Base-by-base conservation (phyloP, 2,113 vertebrate genomes). In the Eulemur macaco region DNA sequence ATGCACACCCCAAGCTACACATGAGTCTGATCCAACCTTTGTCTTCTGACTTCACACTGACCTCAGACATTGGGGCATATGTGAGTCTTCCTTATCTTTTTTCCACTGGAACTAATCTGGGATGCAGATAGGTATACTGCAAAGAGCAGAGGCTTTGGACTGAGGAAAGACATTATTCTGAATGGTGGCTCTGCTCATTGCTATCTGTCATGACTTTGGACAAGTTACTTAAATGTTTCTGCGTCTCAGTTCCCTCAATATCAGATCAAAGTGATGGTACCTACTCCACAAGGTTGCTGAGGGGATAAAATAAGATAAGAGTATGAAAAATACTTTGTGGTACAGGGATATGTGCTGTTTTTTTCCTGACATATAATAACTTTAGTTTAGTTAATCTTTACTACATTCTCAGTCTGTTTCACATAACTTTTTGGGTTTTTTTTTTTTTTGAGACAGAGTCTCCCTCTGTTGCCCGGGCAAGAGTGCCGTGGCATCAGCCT, bases 171-270 rank as follows among this genome's bases (percentile, higher is more conserved):
- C 18, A 2, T 58, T 78, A 14, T 15, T 83, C 27, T 92, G 29
- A 52, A 64, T 58, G 17, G 45, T 85, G 52, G 12, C 52, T 76
- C 15, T 56, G 81, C 15, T 52, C 29, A 0, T 58, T 66, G 60
- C 50, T 56, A 42, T 47, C 13, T 74, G 9, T 6, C 21, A 50
- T 91, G 81, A 87, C 71, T 78, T 85, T 93, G 64, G 68, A 66
- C 37, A 92, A 87, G 6, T 89, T 91, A n/a, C n/a, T 90, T 74
- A 95, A 94, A 58, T 66, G 5, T 83, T 42, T 71, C 18, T 63
- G n/a, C 42, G 31, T 78, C 56, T 89, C 68, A 76, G 10, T 80
- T 94, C 81, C 34, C 45, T 58, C 68, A 47, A 25, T 12, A 3
- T 52, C 74, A 64, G 37, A 93, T 89, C 25, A 52, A 74, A 91